Evolutionary conservation across 2,797 vertebrate species (phyloP).

Genomic region (Lagorchestes hirsutus): DNA sequence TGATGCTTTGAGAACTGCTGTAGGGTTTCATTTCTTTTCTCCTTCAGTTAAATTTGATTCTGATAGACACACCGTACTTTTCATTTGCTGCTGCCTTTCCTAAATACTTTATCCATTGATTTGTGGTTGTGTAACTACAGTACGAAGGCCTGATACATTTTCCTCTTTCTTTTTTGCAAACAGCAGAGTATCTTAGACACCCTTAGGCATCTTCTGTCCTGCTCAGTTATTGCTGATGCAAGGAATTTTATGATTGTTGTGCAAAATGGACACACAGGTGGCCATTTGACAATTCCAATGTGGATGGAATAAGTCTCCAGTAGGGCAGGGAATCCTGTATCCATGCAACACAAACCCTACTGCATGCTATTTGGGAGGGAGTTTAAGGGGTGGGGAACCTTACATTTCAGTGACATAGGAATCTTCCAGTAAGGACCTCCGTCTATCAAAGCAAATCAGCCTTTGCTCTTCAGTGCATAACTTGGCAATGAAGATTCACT

Average conservation of each 20-base stretch:
- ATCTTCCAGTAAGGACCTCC: neutral
- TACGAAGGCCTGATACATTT: neutral
- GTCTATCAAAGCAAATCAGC: neutral
- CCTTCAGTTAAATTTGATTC: constrained; percentile 30
- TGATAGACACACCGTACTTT: constrained; percentile 33
- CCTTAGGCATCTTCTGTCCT: neutral
- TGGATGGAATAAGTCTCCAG: neutral
- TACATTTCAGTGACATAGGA: neutral
- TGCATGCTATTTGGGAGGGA: neutral
- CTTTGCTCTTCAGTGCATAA: neutral
- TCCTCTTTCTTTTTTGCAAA: constrained; percentile 27
- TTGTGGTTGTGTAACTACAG: neutral
- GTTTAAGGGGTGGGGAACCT: neutral
- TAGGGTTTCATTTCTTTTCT: constrained; percentile 21
- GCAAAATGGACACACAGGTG: neutral
- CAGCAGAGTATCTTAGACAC: neutral
- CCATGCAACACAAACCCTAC: neutral
- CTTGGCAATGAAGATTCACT: neutral
- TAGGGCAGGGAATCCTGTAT: neutral
- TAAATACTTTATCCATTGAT: constrained; percentile 37
- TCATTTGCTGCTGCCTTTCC: neutral
- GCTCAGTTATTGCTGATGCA: constrained; percentile 3
- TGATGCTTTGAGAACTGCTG: constrained; percentile 15
- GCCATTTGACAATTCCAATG: neutral
- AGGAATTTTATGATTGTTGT: constrained; percentile 29